Percentiles rank a stretch among this genome's conserved stretches.
Evolutionary conservation across 2,113 vertebrate genomes (phyloP).

Genomic region (Oriolus oriolus): DNA sequence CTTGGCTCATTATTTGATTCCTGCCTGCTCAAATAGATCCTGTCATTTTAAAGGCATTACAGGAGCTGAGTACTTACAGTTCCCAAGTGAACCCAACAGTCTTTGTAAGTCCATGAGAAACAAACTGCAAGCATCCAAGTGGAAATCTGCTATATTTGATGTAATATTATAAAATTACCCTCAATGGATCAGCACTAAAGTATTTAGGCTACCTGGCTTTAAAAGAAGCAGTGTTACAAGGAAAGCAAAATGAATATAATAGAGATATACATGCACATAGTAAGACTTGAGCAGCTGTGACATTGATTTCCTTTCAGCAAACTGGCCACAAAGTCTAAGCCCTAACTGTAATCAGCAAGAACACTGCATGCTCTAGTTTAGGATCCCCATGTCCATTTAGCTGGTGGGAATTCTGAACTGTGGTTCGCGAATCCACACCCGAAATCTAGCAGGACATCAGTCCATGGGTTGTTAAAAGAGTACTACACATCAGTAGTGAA

Average conservation of each 20-base stretch:
- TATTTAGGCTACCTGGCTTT: not conserved
- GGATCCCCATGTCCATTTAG: not conserved
- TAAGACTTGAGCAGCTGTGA: not conserved
- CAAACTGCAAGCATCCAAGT: not conserved
- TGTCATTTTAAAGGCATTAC: not conserved
- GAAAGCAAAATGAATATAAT: not conserved
- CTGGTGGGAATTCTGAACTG: not conserved
- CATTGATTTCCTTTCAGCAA: not conserved
- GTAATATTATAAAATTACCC: not conserved
- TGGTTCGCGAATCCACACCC: not conserved
- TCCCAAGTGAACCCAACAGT: not conserved
- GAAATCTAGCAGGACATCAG: not conserved
- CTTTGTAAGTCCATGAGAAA: not conserved
- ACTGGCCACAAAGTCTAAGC: not conserved
- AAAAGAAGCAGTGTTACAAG: not conserved
- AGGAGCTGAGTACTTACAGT: not conserved
- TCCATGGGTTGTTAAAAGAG: not conserved
- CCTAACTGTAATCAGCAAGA: not conserved
- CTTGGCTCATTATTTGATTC: not conserved
- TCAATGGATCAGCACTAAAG: fast-evolving
- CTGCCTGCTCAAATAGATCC: not conserved
- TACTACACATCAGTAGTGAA: not conserved
- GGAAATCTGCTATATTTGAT: not conserved
- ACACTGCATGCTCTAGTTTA: not conserved
- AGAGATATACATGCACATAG: not conserved